Evolutionary conservation across 2,888 invertebrate genomes (phyloP).

Genomic region (Urechis unicinctus): DNA sequence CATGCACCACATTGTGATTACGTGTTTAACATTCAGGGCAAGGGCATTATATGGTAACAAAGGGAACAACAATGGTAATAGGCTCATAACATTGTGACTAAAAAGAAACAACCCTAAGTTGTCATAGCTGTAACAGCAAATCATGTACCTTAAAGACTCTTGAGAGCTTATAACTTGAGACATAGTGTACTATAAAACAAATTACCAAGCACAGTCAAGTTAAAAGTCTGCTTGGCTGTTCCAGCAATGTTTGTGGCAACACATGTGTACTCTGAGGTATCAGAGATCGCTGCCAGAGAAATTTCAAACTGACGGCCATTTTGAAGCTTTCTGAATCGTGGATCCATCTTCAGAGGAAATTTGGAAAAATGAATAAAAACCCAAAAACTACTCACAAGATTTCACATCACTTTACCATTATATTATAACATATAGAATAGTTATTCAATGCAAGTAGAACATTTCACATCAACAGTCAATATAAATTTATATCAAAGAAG

Average conservation of each 20-base stretch:
- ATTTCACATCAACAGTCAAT: too few species aligned
- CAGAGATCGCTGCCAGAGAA: slow-evolving; percentile 23
- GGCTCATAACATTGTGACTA: too few species aligned
- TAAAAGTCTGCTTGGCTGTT: slow-evolving; percentile 35
- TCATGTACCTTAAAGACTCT: too few species aligned
- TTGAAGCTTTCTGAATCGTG: slow-evolving; percentile 11
- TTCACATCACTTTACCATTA: neutral
- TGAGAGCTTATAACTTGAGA: too few species aligned
- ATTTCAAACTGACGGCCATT: slow-evolving; percentile 36
- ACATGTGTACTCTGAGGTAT: slow-evolving; percentile 48
- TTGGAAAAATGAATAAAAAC: too few species aligned
- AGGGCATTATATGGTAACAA: too few species aligned
- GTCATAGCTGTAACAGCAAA: neutral
- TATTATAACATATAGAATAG: neutral
- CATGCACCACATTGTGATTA: too few species aligned
- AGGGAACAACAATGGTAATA: too few species aligned
- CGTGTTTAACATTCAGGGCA: too few species aligned
- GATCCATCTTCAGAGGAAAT: slow-evolving; percentile 1
- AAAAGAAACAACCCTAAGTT: neutral
- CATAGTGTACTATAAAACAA: neutral
- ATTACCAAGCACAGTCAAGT: slow-evolving; percentile 42
- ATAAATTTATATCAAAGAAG: neutral
- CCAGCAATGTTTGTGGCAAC: slow-evolving; percentile 53
- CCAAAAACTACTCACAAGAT: slow-evolving; percentile 3
- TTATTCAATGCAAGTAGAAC: neutral